Evolutionary conservation across 2,113 vertebrate species (phyloP).

Genomic region (Nerophis lumbriciformis): DNA sequence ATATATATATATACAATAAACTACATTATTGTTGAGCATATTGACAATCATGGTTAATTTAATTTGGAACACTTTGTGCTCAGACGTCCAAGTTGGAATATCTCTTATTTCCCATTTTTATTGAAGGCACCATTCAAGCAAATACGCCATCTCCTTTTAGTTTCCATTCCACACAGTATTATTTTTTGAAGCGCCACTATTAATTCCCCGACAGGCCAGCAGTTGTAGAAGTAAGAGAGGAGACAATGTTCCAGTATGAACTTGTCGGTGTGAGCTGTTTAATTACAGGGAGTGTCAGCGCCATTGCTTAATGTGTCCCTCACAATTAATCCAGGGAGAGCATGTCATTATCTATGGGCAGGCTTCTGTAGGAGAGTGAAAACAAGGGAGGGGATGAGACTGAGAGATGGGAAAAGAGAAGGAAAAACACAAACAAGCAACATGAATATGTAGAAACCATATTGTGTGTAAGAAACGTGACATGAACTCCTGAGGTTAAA

Average conservation of each 20-base stretch:
- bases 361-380: constrained; percentile 40
- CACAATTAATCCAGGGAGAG: constrained; percentile 69
- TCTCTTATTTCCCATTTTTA: too few species aligned
- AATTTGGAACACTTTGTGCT: too few species aligned
- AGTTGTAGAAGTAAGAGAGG: not conserved
- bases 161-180: constrained; percentile 7
- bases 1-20: too few species aligned
- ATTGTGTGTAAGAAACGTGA: constrained; percentile 24
- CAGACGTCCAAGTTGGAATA: too few species aligned
- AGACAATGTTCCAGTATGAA: constrained; percentile 54
- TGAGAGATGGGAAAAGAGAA: not conserved
- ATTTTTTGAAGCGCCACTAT: not conserved
- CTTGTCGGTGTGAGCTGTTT: constrained; percentile 62
- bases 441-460: not conserved
- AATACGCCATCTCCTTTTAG: not conserved
- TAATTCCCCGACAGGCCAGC: constrained; percentile 10
- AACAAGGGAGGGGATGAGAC: constrained; percentile 25
- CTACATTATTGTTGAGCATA: too few species aligned
- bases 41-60: too few species aligned
- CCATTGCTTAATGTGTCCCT: constrained; percentile 67
- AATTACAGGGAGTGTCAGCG: constrained; percentile 70
- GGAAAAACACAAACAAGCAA: constrained; percentile 18
- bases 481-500: constrained; percentile 19
- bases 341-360: constrained; percentile 69
- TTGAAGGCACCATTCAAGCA: too few species aligned